A percentile compares a stretch with the other conserved stretches of the same genome.
phyloP scores from a whole-genome alignment of 2,113 vertebrate genomes.

The Carettochelys insculpta region DNA sequence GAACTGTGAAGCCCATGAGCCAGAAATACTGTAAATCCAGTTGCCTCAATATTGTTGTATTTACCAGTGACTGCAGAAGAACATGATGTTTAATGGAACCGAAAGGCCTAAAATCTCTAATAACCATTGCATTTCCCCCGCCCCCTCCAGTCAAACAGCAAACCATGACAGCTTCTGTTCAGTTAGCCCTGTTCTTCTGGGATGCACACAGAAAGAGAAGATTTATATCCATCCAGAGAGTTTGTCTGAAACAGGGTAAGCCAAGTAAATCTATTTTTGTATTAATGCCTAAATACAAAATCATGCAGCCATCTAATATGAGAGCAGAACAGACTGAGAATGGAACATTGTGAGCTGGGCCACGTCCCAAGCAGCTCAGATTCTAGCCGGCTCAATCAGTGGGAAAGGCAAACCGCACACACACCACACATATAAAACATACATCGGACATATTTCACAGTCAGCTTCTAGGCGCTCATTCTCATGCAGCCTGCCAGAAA shows the following conservation, averaged over 20 bases:
- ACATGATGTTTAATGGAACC: not conserved
- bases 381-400: not conserved
- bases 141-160: not conserved
- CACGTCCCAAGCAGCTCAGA: not conserved
- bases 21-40: not conserved
- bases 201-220: not conserved
- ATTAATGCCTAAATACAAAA: not conserved
- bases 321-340: not conserved
- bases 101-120: not conserved
- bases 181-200: not conserved
- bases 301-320: not conserved
- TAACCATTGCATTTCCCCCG: not conserved
- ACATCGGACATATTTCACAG: conserved; percentile 17
- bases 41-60: not conserved
- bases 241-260: not conserved
- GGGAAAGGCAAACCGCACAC: not conserved
- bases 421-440: not conserved
- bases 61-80: not conserved
- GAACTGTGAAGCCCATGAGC: not conserved
- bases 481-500: not conserved
- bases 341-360: not conserved
- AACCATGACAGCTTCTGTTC: not conserved
- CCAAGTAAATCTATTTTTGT: not conserved
- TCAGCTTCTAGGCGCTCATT: conserved; percentile 38
- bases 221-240: rapidly evolving